Base-by-base conservation (phyloP, 2,888 invertebrate genomes). In the Pristionchus arcanus region DNA sequence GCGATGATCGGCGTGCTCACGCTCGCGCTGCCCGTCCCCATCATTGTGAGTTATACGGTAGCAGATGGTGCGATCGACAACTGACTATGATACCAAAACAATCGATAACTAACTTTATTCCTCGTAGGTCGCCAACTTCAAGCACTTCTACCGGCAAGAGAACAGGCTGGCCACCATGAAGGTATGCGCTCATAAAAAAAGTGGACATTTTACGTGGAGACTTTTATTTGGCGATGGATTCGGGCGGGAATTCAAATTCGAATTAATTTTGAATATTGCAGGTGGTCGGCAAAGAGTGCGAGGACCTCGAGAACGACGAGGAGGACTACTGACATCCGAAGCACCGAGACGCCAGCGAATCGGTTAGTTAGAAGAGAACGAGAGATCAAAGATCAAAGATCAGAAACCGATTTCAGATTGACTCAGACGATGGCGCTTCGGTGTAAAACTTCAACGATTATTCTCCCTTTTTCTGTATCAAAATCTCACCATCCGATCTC, bases 1-100 rank as follows among this genome's bases (percentile, higher is more conserved):
- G 95, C 96, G n/a, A 91, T 96, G 74, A 95, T 95, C 66, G 96
- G 96, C n/a, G 95, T 96, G 13, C 94, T 96, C 63, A 95, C 96
- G 25, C 94, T 96, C 37, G 96, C 96, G 15, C 95, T 96, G 42
- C 96, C 96, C 16, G 96, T 96, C 28, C 96, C 96, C 0, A 95
- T 96, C 81, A 95, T 96, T 87, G 96, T 94, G 71, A 90, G 92
- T 92, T 7, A 37, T 74, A 74, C 63, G 74, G 37, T 83, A 55
- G 83, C 28, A 9, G 42, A 49, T 31, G 28, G 11, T 15, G 28
- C 68, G 16, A 68, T 68, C 31, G 16, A 66, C n/a, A 66, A 66
- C 66, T 28, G 66, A 66, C 7, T 59, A 19, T 59, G 59, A 7
- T 59, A 21, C 15, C 59, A 28, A 28, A 34, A 2, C 37, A 25